Evolutionary conservation across 2,888 invertebrate species (phyloP).

Genomic region (Noctua fimbriata): DNA sequence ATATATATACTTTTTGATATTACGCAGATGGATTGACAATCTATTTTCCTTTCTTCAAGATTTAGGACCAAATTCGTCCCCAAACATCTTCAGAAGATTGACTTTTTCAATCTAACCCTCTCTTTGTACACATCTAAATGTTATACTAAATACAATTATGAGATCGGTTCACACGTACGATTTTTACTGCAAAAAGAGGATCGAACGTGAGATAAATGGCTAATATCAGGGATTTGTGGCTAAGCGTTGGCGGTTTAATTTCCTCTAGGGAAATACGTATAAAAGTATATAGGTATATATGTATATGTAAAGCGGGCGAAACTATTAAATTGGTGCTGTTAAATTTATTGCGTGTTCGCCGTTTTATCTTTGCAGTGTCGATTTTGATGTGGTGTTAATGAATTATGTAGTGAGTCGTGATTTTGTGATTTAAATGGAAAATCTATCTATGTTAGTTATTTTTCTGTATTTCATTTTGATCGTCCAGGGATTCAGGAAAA

Average conservation of each 20-base stretch:
- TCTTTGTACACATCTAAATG: constrained; percentile 48
- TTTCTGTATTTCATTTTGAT: background rate
- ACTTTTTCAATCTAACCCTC: constrained; percentile 55
- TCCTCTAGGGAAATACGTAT: constrained; percentile 56
- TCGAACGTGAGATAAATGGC: constrained; percentile 70
- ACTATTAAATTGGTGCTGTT: constrained; percentile 55
- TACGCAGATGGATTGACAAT: constrained; percentile 3
- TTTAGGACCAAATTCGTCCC: constrained; percentile 9
- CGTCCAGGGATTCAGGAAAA: background rate
- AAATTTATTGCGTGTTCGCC: constrained; percentile 43
- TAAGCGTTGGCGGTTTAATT: constrained; percentile 52
- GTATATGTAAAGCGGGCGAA: constrained; percentile 42
- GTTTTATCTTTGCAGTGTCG: constrained; percentile 13
- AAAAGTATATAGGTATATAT: constrained; percentile 20
- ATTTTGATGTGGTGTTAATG: constrained; percentile 31
- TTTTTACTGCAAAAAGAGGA: constrained; percentile 65
- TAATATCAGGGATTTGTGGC: constrained; percentile 63
- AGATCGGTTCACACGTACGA: constrained; percentile 65
- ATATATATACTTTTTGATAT: background rate
- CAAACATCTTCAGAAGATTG: constrained; percentile 42
- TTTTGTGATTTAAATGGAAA: background rate
- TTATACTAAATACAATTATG: constrained; percentile 65
- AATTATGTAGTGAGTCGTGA: constrained; percentile 15
- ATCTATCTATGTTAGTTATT: background rate
- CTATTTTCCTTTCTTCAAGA: constrained; percentile 20